Evolutionary conservation across 2,113 vertebrate species (phyloP), one percentile per base, ranked within the genome.

Genomic region (Grammomys dolichurus): DNA sequence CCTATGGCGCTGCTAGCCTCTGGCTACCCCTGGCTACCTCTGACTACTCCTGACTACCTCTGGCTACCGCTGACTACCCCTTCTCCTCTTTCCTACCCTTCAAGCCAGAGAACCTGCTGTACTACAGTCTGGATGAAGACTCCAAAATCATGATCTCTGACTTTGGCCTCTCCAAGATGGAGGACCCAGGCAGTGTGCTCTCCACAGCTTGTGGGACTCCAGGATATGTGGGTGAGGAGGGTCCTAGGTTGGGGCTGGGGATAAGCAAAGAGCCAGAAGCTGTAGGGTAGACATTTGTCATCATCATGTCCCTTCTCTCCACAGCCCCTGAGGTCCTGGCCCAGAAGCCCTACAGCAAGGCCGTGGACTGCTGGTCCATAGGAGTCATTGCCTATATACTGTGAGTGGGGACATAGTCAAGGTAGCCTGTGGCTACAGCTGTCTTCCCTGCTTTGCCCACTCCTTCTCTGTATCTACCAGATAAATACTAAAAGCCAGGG

Each of bases 61-160:
- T 96, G 65, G 93, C 63, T 31, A 76, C 65, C 51, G 70, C 92
- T 96, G 65, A 94, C 63, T 76, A 33, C 9, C 20, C 4, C 9
- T 40, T 76, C n/a, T 24, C 20, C 77, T 48, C 31, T 72, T 12
- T 95, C 22, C 81, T 19, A 1, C 36, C 48, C 76, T 69, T 33
- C 48, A 91, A 99, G 99, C 99, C 99, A 2, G 99, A 99, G 98
- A 99, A 99, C 97, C 98, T 99, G 98, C 98, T 99, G 26, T 99
- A 99, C 97, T 99, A 99, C 98, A 99, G 99, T 97, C 98, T 99
- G 98, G 99, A 99, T 0, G 99, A 99, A 97, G 99, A 99, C 98
- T 99, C 99, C 93, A 99, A 99, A 98, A 99, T 99, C 98, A 99
- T 99, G 99, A 99, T 99, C 98, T 99, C 99, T 0, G 99, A 99